A percentile compares a stretch with the other conserved stretches of the same genome.
Conservation (phyloP, 2,888 invertebrate genomes). For the Lycocerus yunnanus region DNA sequence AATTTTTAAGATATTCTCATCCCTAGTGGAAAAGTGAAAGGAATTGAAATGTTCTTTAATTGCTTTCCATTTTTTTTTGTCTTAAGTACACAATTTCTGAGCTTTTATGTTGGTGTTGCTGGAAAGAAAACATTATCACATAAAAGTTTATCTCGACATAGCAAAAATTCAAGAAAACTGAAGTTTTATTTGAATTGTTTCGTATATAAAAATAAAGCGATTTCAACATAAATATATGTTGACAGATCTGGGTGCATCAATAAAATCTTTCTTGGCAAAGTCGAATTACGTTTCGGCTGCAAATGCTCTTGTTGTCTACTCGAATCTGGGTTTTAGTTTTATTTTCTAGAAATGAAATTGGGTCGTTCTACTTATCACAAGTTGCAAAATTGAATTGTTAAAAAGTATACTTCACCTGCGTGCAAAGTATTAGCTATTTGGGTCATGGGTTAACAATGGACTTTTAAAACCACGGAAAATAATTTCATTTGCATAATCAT, state of each 20-base stretch:
- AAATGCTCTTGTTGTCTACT: not conserved
- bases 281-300: constrained; percentile 2
- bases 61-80: not conserved
- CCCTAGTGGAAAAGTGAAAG: not conserved
- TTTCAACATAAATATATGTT: constrained; percentile 9
- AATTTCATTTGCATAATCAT: not conserved
- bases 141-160: not conserved
- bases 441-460: not conserved
- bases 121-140: not conserved
- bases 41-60: not conserved
- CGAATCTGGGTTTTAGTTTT: not conserved
- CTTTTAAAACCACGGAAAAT: not conserved
- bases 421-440: not conserved
- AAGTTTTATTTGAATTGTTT: constrained; percentile 3
- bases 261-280: constrained; percentile 7
- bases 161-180: not conserved
- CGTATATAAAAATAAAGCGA: not conserved
- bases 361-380: not conserved
- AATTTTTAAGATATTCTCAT: not conserved
- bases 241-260: constrained; percentile 11
- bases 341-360: not conserved
- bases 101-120: not conserved
- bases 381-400: not conserved
- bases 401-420: not conserved
- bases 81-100: not conserved